Evolutionary conservation across 2,113 vertebrate genomes (phyloP), one percentile per base, ranked within the genome.

Genomic region (Eulemur macaco): DNA sequence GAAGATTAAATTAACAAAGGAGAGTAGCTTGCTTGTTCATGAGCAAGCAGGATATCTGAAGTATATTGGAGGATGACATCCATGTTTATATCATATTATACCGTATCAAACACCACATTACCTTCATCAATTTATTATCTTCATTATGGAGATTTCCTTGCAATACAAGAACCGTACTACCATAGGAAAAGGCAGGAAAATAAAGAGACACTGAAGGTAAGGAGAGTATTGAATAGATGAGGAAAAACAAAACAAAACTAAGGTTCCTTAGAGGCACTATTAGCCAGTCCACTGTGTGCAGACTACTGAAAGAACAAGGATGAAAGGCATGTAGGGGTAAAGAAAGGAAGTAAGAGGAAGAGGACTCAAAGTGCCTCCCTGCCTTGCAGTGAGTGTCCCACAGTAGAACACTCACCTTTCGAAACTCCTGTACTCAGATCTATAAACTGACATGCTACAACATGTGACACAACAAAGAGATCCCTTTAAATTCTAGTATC

Each of bases 401-500:
- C 4, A 54, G 20, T 11, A 89, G 21, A 68, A 93, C 0, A 76
- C 37, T 42, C 34, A 18, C 21, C 74, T 69, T 45, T 86, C 68
- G 58, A 20, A 91, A 93, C 45, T 86, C 20, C 74, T 66, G 52
- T 13, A 68, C 6, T 56, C 56, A 84, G n/a, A 95, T 80, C 29
- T 64, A 58, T 81, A 85, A 83, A 81, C 8, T 45, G 29, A 69
- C 6, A 13, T 54, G 21, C 81, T 27, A 78, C 2, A 81, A 92
- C 18, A 80, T 60, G 25, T 27, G 9, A 60, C 10, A 60, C 60
- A 29, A 63, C 60, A 29, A 83, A 87, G 3, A 25, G 15, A 73
- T n/a, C 37, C 23, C 45, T 94, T 88, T 73, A 96, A 81, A 82
- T 94, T 84, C 37, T 80, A 91, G n/a, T 88, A 92, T 52, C 94